Evolutionary conservation across 2,113 vertebrate species (phyloP).

Genomic region (Ageneiosus marmoratus): DNA sequence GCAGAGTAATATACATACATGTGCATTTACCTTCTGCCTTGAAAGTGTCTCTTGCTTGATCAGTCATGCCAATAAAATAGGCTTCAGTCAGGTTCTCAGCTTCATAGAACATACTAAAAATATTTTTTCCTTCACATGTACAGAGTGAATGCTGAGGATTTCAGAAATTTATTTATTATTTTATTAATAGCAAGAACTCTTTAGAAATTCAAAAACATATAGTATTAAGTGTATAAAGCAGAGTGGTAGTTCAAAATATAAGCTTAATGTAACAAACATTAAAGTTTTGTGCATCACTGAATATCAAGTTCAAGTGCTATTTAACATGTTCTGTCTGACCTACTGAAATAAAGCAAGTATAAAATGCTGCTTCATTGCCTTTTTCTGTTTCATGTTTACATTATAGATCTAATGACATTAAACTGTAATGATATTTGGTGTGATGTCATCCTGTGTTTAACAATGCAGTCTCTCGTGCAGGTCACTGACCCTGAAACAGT

Average conservation of each 20-base stretch:
- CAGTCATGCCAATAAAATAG: neutral
- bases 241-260: neutral
- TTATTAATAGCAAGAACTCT: neutral
- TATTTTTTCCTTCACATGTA: neutral
- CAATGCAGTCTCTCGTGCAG: constrained; percentile 20
- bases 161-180: neutral
- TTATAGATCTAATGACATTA: neutral
- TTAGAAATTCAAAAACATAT: neutral
- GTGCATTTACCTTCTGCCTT: neutral
- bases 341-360: neutral
- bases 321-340: neutral
- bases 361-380: neutral
- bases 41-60: neutral
- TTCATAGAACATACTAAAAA: neutral
- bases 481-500: constrained; percentile 15
- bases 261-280: neutral
- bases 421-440: neutral
- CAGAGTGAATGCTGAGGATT: neutral
- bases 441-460: neutral
- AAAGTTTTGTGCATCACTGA: neutral
- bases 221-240: neutral
- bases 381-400: neutral
- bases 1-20: no score
- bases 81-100: neutral
- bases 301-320: neutral